Evolutionary conservation across 2,113 vertebrate species (phyloP).

Genomic region (Petrocephalus zakoni): DNA sequence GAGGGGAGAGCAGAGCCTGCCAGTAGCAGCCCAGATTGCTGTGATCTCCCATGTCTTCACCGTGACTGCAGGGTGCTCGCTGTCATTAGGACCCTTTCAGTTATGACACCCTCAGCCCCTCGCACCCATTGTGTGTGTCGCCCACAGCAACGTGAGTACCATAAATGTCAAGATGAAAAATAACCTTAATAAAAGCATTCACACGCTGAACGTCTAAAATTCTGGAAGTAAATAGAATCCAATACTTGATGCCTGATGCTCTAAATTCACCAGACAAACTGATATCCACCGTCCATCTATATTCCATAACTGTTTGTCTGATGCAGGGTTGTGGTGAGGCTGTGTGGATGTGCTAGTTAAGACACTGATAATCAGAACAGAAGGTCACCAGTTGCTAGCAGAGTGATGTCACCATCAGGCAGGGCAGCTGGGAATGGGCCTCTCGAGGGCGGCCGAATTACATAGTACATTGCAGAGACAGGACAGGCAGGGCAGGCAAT

Average conservation of each 20-base stretch:
- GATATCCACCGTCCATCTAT: not conserved
- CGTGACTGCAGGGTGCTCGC: not conserved
- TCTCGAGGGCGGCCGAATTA: too few relatives aligned
- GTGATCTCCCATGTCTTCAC: not conserved
- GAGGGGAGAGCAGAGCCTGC: not conserved
- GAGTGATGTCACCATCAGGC: not conserved
- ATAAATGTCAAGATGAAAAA: not conserved
- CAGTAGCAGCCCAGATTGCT: not conserved
- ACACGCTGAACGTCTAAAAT: not conserved
- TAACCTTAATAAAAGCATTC: not conserved
- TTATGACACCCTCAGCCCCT: not conserved
- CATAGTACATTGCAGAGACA: too few relatives aligned
- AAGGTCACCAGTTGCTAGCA: not conserved
- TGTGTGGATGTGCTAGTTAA: not conserved
- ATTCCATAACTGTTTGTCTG: not conserved
- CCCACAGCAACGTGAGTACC: not conserved
- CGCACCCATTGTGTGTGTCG: not conserved
- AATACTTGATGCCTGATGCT: not conserved
- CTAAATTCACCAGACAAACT: not conserved
- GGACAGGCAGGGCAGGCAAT: too few relatives aligned
- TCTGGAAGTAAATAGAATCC: not conserved
- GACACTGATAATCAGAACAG: not conserved
- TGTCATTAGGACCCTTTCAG: not conserved
- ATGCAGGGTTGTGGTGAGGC: not conserved
- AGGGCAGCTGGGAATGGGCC: too few relatives aligned